Evolutionary conservation across 2,888 invertebrate genomes (phyloP), one percentile per base, ranked within the genome.

Genomic region (Leptopterna dolabrata): DNA sequence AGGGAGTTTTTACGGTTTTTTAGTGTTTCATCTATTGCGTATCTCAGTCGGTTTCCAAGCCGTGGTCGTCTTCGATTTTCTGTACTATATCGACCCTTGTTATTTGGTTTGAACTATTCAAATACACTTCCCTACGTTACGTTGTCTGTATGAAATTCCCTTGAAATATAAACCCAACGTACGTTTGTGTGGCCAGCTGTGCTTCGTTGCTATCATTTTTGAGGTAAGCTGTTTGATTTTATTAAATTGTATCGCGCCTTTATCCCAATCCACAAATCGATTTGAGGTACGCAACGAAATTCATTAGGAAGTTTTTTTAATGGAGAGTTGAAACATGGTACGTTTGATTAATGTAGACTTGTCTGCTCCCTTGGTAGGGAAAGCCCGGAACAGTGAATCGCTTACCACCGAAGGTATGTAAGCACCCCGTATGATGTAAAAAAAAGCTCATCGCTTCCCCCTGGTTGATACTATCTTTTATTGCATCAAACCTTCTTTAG

Each of bases 331-430:
- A 63, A 63, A 24, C 24, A 63, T 63, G 24, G 63, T 63, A 24
- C 63, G 24, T 63, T 19, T 83, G 87, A 83, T 45, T 82, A 82
- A 63, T 82, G 29, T 30, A 80, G 41, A 29, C 36, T 82, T 63
- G 30, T 78, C 78, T 78, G 78, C 78, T 78, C 78, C 78, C 78
- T 78, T 41, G 78, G 92, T 94, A 95, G 95, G 95, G 93, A 95
- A 94, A 92, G 94, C 94, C 92, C 93, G 95, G 92, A 93, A 94
- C 91, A 93, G 94, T 91, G 95, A 95, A 92, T 93, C 94, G 91
- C 93, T 95, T 91, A 94, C 94, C 90, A 94, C 94, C 89, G 95
- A 95, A 95, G 95, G 95, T 95, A 94, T 94, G 94, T 91, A 63
- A 47, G 70, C 70, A 41, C 55, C 80, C 51, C 63, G 63, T 63